Evolutionary conservation across 2,113 vertebrate genomes (phyloP).

Genomic region (Coregonus clupeaformis): DNA sequence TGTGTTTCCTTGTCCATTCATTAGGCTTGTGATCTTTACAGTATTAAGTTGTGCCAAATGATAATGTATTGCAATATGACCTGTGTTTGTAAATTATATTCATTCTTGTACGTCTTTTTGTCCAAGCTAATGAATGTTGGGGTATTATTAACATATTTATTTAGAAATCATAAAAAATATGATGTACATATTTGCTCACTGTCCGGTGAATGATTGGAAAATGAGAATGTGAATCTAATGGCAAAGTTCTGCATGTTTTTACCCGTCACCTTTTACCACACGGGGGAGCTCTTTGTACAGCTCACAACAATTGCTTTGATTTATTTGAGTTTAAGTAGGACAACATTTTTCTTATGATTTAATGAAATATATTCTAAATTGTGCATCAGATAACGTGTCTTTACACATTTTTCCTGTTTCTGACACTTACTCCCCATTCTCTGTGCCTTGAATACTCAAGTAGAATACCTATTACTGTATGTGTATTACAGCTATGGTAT

Average conservation of each 20-base stretch:
- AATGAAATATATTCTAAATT: too few relatives aligned
- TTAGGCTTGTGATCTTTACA: slow-evolving; percentile 27
- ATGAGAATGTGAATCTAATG: not conserved
- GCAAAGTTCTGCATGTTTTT: not conserved
- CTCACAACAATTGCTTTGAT: not conserved
- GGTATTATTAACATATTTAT: slow-evolving; percentile 47
- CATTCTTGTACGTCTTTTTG: too few relatives aligned
- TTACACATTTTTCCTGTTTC: not conserved
- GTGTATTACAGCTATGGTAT: too few relatives aligned
- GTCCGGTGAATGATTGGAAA: not conserved
- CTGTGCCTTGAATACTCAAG: too few relatives aligned
- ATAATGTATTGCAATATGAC: slow-evolving; percentile 9
- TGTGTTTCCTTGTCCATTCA: not conserved
- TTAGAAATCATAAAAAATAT: slow-evolving; percentile 40
- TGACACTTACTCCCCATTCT: too few relatives aligned
- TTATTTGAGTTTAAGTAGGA: not conserved
- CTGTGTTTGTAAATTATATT: too few relatives aligned
- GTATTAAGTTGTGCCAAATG: slow-evolving; percentile 56
- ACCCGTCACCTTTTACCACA: not conserved
- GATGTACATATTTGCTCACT: not conserved
- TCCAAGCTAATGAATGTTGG: slow-evolving; percentile 5
- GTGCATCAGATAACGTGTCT: not conserved
- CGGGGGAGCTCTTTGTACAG: not conserved
- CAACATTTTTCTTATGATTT: not conserved
- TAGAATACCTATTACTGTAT: too few relatives aligned